A percentile compares a stretch with the other conserved stretches of the same genome.
Evolutionary conservation across 2,888 invertebrate genomes (phyloP).

Genomic region (Chironomus tentans): DNA sequence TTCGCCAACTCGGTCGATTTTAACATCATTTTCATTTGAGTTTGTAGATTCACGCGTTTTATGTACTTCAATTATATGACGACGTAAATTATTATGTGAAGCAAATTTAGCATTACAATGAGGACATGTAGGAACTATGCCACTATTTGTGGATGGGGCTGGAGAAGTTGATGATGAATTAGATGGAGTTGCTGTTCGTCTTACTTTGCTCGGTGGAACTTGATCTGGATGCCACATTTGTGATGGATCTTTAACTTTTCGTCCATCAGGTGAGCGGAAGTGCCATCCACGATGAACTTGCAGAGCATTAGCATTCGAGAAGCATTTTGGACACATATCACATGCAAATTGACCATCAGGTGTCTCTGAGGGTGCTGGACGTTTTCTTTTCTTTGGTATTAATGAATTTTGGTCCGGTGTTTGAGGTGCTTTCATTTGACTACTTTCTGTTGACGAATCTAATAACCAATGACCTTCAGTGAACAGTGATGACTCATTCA

Average conservation of each 20-base stretch:
- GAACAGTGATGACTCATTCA: not conserved
- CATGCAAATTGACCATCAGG: constrained; percentile 38
- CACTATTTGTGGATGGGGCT: not conserved
- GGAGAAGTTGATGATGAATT: not conserved
- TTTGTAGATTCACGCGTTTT: constrained; percentile 31
- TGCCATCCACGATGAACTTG: constrained; percentile 45
- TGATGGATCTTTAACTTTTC: constrained; percentile 34
- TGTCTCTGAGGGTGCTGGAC: constrained; percentile 18
- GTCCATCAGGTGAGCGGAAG: constrained; percentile 41
- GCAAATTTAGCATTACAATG: constrained; percentile 42
- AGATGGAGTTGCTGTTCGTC: constrained; percentile 3
- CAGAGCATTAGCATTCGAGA: constrained; percentile 41
- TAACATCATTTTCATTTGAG: constrained; percentile 33
- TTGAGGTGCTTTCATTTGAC: constrained; percentile 1
- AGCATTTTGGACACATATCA: constrained; percentile 41
- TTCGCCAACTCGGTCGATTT: constrained; percentile 35
- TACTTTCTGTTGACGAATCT: not conserved
- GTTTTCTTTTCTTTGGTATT: constrained; percentile 12
- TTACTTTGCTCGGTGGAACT: constrained; percentile 25
- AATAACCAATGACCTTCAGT: constrained; percentile 15
- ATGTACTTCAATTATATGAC: constrained; percentile 41
- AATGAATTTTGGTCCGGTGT: not conserved
- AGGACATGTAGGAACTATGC: constrained; percentile 34
- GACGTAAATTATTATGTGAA: constrained; percentile 41
- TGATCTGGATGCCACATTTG: constrained; percentile 30